Evolutionary conservation across 2,797 vertebrate species (phyloP).

Genomic region (Rhyacichthys aspro): DNA sequence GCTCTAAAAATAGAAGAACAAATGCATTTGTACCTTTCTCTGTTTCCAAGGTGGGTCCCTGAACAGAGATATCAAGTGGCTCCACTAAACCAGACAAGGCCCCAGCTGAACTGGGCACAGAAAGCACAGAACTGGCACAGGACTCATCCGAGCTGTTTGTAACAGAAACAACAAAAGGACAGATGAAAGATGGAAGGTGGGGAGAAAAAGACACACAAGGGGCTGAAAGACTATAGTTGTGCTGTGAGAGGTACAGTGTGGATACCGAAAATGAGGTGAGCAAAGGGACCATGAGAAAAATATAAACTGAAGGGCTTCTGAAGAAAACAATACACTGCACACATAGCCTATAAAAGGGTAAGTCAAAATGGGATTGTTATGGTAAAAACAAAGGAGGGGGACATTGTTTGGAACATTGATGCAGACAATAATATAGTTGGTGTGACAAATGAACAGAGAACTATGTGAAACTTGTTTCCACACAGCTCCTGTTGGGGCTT

Average conservation of each 20-base stretch:
- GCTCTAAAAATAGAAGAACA: constrained; percentile 1
- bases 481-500: not conserved
- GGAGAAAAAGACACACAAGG: not conserved
- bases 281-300: not conserved
- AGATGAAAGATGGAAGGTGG: not conserved
- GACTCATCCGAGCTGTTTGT: constrained; percentile 68
- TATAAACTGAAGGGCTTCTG: not conserved
- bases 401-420: not conserved
- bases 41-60: constrained; percentile 57
- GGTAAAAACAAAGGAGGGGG: not conserved
- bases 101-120: constrained; percentile 60
- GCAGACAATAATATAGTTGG: no score
- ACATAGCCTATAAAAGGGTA: no score
- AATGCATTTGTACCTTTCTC: constrained; percentile 58
- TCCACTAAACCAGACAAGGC: constrained; percentile 47
- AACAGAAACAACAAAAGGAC: not conserved
- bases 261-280: not conserved
- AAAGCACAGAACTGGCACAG: constrained; percentile 27
- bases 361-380: not conserved
- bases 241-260: not conserved
- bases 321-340: not conserved
- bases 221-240: not conserved
- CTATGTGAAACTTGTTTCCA: no score
- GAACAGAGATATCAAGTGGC: constrained; percentile 43
- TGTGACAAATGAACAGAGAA: no score